phyloP scores from a whole-genome alignment of 92 coral and sea anemone species.

The Palythoa grandiflora region DNA sequence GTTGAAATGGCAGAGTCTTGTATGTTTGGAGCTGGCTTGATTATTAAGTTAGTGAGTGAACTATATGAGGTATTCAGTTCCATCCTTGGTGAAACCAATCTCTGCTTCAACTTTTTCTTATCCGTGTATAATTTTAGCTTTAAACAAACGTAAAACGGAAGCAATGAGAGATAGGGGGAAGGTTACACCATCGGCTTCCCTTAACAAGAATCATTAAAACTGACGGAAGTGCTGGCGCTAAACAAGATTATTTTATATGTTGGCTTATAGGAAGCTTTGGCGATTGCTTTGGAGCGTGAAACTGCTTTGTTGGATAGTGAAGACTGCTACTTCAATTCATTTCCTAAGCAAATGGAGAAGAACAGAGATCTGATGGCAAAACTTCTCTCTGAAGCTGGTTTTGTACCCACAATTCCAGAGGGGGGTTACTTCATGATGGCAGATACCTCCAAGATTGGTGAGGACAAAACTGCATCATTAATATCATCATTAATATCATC shows the following conservation, averaged over 20 bases:
- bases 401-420: slow-evolving; percentile 86
- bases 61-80: too few species aligned
- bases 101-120: too few species aligned
- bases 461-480: neutral
- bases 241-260: neutral
- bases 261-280: slow-evolving; percentile 89
- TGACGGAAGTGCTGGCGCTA: too few species aligned
- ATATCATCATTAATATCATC: too few species aligned
- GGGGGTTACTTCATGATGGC: slow-evolving; percentile 99
- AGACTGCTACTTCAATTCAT: slow-evolving; percentile 78
- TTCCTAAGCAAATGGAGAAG: slow-evolving; percentile 67
- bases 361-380: slow-evolving; percentile 82
- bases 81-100: too few species aligned
- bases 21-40: too few species aligned
- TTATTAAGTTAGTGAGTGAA: too few species aligned
- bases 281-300: slow-evolving; percentile 85
- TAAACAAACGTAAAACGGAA: neutral
- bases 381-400: slow-evolving; percentile 83
- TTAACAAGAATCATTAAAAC: neutral
- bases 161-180: neutral
- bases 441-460: slow-evolving; percentile 83
- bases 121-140: too few species aligned
- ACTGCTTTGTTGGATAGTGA: slow-evolving; percentile 76
- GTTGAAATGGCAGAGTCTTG: too few species aligned
- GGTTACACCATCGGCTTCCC: neutral